Conservation (phyloP, 2,888 invertebrate species). For the Phanerotoma sp. region DNA sequence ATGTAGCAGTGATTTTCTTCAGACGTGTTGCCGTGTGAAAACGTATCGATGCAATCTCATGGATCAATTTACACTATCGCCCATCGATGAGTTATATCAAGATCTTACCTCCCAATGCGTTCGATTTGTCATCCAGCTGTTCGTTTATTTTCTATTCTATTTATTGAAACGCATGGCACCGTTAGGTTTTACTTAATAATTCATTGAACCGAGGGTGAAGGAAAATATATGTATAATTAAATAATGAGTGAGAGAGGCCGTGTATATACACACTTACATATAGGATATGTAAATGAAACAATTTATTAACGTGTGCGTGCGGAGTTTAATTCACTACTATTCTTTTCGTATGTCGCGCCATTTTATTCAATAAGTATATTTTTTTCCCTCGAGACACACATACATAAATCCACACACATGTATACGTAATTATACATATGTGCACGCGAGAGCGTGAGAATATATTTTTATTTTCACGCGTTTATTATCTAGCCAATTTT, state of each 20-base stretch:
- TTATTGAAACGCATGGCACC: neutral
- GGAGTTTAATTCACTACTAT: conserved; percentile 1
- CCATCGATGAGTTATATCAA: conserved; percentile 1
- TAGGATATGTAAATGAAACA: conserved; percentile 1
- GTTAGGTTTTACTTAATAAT: neutral
- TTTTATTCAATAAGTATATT: conserved; percentile 21
- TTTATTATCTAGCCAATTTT: too few species aligned
- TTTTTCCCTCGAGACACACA: conserved; percentile 4
- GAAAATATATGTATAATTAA: neutral
- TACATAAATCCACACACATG: conserved; percentile 2
- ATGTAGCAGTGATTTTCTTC: neutral
- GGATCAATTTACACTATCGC: conserved; percentile 11
- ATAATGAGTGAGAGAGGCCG: conserved; percentile 3
- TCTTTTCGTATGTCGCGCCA: conserved; percentile 3
- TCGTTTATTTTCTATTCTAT: neutral
- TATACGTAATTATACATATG: conserved; percentile 4
- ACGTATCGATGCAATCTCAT: conserved; percentile 12
- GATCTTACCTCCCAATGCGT: conserved; percentile 4
- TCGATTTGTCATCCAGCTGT: conserved; percentile 6
- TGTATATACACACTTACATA: neutral
- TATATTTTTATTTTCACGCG: neutral
- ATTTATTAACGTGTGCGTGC: conserved; percentile 6
- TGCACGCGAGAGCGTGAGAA: conserved; percentile 22
- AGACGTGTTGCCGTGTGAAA: conserved; percentile 3
- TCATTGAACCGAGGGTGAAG: neutral